Evolutionary conservation across 2,888 invertebrate genomes (phyloP), one percentile per base, ranked within the genome.

Genomic region (Dastarcus helophoroides): DNA sequence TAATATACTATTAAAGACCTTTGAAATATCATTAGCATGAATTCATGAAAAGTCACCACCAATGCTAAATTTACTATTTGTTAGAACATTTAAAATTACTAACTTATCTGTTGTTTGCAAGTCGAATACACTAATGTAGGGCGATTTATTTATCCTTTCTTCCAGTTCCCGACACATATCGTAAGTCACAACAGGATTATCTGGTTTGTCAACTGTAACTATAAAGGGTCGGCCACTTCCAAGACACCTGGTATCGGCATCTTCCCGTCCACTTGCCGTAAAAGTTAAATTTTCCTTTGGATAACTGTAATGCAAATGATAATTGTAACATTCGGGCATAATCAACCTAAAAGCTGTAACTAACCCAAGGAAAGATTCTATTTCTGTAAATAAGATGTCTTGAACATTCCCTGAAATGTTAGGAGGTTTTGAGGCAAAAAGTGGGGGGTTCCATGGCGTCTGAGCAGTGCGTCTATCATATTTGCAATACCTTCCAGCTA

Each of bases 361-460:
- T 60, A 59, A 72, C 72, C 62, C 66, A 41, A 78, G 75, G 13
- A 69, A 53, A 11, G 71, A 61, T 1, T 70, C 65, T 10, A 93
- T 62, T 5, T 69, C 68, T 31, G 69, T 68, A 49, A 79, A 79
- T 38, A 95, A 79, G 36, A 88, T 69, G 62, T 95, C 94, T 58
- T 93, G 86, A 2, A 95, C 84, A 4, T 29, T 22, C 21, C 7
- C 5, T 21, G 24, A 10, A 14, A n/a, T n/a, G n/a, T n/a, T n/a
- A 32, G 93, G 93, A n/a, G 79, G 76, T 42, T 80, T 79, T 67
- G 83, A 74, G 42, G 82, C 73, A 30, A n/a, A n/a, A n/a, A n/a
- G n/a, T n/a, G n/a, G n/a, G n/a, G n/a, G n/a, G n/a, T n/a, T n/a
- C 94, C 95, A 97, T 1, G 95, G 95, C 0, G 93, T 90, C 65